Evolutionary conservation across 2,797 vertebrate genomes (phyloP).

Genomic region (Coendou prehensilis): DNA sequence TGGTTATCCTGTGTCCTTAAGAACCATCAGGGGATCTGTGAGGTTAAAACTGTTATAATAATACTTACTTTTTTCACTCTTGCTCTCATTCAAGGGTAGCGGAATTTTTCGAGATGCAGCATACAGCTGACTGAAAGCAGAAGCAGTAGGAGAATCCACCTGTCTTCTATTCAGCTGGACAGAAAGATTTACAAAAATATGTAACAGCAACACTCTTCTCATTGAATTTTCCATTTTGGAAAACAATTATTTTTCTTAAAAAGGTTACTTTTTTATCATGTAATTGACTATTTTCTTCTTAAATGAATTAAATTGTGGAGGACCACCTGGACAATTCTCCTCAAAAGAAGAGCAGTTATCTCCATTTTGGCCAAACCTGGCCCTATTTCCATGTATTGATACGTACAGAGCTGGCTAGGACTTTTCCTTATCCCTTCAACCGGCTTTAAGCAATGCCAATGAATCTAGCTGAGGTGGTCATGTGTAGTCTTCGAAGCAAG

Average conservation of each 20-base stretch:
- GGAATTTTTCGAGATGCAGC: neutral
- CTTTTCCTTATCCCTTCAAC: too few relatives aligned
- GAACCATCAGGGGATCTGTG: conserved; percentile 6
- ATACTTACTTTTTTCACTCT: neutral
- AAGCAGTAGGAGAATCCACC: neutral
- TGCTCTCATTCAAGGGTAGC: neutral
- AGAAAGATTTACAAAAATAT: conserved; percentile 18
- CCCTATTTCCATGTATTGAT: too few relatives aligned
- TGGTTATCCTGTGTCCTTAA: neutral
- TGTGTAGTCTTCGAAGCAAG: too few relatives aligned
- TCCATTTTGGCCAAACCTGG: too few relatives aligned
- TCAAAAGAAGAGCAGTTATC: too few relatives aligned
- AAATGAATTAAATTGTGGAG: neutral
- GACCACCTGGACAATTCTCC: too few relatives aligned
- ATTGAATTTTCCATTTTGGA: neutral
- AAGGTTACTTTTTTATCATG: neutral
- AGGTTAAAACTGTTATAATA: conserved; percentile 31
- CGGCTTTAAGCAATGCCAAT: too few relatives aligned
- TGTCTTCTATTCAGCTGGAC: conserved; percentile 1
- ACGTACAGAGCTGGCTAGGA: too few relatives aligned
- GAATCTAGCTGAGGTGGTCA: too few relatives aligned
- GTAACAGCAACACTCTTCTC: neutral
- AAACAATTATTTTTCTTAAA: neutral
- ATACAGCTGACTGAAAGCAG: conserved; percentile 10
- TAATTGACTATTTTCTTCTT: neutral